These are phyloP conservation scores for Thereva unica DNA, from an alignment of 2,888 invertebrate species.

Conservation along the genomic window DNA sequence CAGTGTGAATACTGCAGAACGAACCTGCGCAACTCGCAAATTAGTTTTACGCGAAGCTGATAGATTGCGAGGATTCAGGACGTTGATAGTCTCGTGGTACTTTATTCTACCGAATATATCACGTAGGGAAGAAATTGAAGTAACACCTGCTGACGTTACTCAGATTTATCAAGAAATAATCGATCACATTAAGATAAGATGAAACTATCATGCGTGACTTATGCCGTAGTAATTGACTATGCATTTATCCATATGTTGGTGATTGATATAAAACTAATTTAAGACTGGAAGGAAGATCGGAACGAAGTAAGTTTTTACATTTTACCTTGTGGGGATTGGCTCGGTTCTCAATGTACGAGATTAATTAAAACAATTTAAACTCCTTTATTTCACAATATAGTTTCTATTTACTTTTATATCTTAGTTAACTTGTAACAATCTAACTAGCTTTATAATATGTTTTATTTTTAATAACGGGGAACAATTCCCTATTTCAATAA, in stretches of 20 bases:
- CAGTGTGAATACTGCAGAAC: constrained; percentile 21
- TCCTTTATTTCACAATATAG: no score
- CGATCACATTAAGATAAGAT: constrained; percentile 27
- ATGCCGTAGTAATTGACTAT: constrained; percentile 25
- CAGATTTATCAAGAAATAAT: constrained; percentile 22
- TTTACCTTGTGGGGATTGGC: no score
- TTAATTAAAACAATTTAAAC: no score
- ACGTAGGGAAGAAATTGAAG: constrained; percentile 30
- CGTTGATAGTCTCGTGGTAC: constrained; percentile 11
- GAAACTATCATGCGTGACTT: constrained; percentile 35
- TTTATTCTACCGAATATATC: constrained; percentile 33
- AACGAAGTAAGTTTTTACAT: no score
- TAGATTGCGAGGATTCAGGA: constrained; percentile 9
- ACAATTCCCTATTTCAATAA: no score
- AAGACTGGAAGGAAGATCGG: no score
- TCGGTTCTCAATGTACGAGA: no score
- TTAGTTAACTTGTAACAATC: no score
- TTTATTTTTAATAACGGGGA: no score
- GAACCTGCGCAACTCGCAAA: constrained; percentile 23
- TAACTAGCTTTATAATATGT: no score
- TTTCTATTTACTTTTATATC: no score
- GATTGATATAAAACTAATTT: neutral
- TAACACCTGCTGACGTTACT: constrained; percentile 34
- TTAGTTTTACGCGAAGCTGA: constrained; percentile 15
- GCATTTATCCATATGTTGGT: neutral